phyloP scores from a whole-genome alignment of 2,113 vertebrate genomes.

The Embiotoca jacksoni region DNA sequence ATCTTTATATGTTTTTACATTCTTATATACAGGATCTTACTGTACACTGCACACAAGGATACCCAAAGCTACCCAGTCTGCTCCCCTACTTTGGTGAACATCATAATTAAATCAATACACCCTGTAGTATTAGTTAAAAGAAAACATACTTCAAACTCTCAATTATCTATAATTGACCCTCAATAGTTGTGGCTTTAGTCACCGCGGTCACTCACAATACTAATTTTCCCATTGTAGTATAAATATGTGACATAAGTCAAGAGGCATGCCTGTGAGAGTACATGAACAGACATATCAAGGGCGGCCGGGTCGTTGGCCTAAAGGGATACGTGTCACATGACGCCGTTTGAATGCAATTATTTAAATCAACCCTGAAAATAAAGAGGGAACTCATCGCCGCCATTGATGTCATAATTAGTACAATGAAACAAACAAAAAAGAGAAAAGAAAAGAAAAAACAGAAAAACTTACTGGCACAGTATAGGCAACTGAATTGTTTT shows the following conservation, averaged over 20 bases:
- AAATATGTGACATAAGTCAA: slow-evolving; percentile 17
- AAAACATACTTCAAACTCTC: too few relatives aligned
- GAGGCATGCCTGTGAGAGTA: slow-evolving; percentile 4
- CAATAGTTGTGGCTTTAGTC: neutral
- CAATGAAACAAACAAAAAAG: neutral
- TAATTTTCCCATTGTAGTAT: slow-evolving; percentile 17
- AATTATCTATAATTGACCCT: neutral
- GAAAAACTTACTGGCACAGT: too few relatives aligned
- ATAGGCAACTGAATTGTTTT: too few relatives aligned
- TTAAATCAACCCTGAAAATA: slow-evolving; percentile 6
- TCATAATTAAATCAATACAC: neutral
- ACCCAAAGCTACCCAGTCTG: neutral
- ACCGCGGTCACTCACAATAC: neutral
- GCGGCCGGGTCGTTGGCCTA: slow-evolving; percentile 7
- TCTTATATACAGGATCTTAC: neutral
- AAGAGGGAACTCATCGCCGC: neutral
- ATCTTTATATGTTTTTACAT: slow-evolving; percentile 36
- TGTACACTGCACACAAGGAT: neutral
- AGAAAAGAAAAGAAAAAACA: too few relatives aligned
- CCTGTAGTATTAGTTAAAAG: neutral
- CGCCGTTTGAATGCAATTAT: slow-evolving; percentile 47
- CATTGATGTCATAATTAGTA: slow-evolving; percentile 8
- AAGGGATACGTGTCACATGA: slow-evolving; percentile 26
- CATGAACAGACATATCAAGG: slow-evolving; percentile 32
- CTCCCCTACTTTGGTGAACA: neutral